A percentile compares a stretch with the other conserved stretches of the same genome.
phyloP scores from a whole-genome alignment of 1,140 invertebrate species.

The Dinoponera quadriceps region DNA sequence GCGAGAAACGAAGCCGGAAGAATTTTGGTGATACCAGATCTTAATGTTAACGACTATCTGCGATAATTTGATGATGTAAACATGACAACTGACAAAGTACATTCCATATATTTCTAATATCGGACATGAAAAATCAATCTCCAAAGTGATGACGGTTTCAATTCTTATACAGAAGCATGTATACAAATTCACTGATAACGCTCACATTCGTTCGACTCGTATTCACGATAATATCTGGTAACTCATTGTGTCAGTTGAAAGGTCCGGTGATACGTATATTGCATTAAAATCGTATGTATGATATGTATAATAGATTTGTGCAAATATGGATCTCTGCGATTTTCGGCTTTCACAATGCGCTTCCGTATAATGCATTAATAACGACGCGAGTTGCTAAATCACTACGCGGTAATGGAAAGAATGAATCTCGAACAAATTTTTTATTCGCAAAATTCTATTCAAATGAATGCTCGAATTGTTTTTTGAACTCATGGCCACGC shows the following conservation, averaged over 20 bases:
- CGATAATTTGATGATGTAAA: background rate
- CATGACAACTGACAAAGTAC: background rate
- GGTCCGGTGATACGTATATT: constrained; percentile 1
- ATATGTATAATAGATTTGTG: constrained; percentile 62
- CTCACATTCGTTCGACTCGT: background rate
- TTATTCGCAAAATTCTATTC: constrained; percentile 8
- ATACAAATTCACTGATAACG: background rate
- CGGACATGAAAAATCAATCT: constrained; percentile 8
- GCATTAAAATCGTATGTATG: constrained; percentile 58
- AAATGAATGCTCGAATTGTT: background rate
- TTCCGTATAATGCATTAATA: constrained; percentile 5
- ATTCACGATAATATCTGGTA: constrained; percentile 15
- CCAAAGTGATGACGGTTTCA: constrained; percentile 12
- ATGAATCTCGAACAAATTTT: constrained; percentile 4
- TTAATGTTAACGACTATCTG: background rate
- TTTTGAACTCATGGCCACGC: background rate
- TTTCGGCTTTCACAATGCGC: constrained; percentile 36
- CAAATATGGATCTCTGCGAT: constrained; percentile 37
- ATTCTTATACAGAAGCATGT: constrained; percentile 1
- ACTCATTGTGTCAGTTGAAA: constrained; percentile 18
- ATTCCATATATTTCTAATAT: constrained; percentile 6
- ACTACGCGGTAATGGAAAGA: constrained; percentile 12
- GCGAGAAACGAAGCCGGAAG: background rate
- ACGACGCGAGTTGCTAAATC: constrained; percentile 28
- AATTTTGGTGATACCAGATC: background rate